Evolutionary conservation across 2,888 invertebrate genomes (phyloP).

Genomic region (Cephus pulcher): DNA sequence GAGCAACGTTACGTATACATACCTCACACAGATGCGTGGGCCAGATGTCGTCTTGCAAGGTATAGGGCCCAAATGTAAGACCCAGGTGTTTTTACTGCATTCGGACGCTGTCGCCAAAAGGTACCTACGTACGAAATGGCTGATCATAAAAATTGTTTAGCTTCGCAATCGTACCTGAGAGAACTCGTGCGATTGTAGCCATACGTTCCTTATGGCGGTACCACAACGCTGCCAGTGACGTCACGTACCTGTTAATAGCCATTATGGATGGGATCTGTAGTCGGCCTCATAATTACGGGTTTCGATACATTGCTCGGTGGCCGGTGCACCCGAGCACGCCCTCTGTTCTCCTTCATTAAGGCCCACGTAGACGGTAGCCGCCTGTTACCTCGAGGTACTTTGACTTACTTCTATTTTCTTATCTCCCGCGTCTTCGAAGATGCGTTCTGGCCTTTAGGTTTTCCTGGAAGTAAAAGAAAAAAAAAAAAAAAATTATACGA

Average conservation of each 20-base stretch:
- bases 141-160: neutral
- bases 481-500: neutral
- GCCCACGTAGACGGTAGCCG: conserved; percentile 60
- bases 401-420: conserved; percentile 21
- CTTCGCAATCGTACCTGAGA: neutral
- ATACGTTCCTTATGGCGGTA: neutral
- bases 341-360: conserved; percentile 64
- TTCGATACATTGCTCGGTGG: conserved; percentile 61
- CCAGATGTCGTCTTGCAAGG: neutral
- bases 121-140: neutral
- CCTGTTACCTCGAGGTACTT: conserved; percentile 47
- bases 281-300: conserved; percentile 59
- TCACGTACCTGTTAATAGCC: conserved; percentile 59
- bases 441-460: neutral
- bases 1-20: neutral
- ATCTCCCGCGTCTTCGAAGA: conserved; percentile 15
- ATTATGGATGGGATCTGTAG: conserved; percentile 57
- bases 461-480: neutral
- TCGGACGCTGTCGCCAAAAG: neutral
- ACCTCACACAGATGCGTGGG: neutral
- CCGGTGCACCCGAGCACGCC: conserved; percentile 63
- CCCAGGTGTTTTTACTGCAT: neutral
- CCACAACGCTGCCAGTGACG: conserved; percentile 37
- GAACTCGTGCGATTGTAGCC: neutral
- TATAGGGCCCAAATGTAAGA: neutral